Base-by-base conservation (phyloP, 2,797 vertebrate genomes). In the Fundulus diaphanus region DNA sequence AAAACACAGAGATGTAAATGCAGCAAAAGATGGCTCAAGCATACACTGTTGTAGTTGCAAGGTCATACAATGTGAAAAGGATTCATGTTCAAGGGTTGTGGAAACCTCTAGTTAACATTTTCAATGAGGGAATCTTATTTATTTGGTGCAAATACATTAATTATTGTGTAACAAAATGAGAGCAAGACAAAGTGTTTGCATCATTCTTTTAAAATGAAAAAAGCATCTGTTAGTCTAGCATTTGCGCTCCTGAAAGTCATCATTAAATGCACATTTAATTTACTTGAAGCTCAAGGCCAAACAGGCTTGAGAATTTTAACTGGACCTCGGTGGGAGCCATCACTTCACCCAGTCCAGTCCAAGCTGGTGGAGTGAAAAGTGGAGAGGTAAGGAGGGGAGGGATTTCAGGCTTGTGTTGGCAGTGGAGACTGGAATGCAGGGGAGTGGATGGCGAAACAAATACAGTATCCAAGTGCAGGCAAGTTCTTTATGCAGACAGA, bases 361-460 rank as follows among this genome's bases (percentile, higher is more conserved):
- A 35, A 15, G 9, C 54, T 20, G 40, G 33, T 59, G 42, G 67
- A 65, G 37, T 20, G 46, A 73, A 74, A 49, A 31, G 51, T 22
- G 49, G 46, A 1, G 52, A 27, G 44, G 51, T 15, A 37, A 70
- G 73, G 35, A 51, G 70, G 57, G 35, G 24, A n/a, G 22, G 70
- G 48, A 40, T 18, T 22, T 33, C n/a, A 33, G 27, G 35, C 1
- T 73, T 80, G 72, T 18, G 24, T 20, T 69, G 67, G 67, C 73
- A 74, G 51, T 20, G 9, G 29, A 65, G 63, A 51, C 1, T 81
- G 82, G 81, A 85, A 89, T 85, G 77, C 80, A 37, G 46, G 51
- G 29, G 80, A 77, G 13, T 8, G 13, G n/a, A 78, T n/a, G 9
- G 65, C 18, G 74, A 78, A 71, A 72, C 63, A 78, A 81, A 82